Evolutionary conservation across 2,797 vertebrate genomes (phyloP), one percentile per base, ranked within the genome.

Genomic region (Melanotaenia nigrans): DNA sequence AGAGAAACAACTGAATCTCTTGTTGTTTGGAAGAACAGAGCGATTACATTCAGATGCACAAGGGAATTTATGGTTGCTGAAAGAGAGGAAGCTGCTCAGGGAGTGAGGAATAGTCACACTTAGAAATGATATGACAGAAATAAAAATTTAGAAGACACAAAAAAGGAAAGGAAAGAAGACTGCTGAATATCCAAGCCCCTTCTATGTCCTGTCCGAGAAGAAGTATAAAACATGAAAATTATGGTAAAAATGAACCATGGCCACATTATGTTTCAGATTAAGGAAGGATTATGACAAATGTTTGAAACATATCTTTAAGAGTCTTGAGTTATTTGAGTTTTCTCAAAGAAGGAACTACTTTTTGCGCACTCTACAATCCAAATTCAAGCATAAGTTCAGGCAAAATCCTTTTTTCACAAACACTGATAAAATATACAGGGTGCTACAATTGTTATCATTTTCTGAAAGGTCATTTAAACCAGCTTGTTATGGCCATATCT

Each of bases 11-110:
- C 33, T 3, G 24, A 2, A 49, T 76, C 62, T 81, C 76, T 11
- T 18, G 72, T 79, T 73, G 66, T 55, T 70, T 77, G 68, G 1
- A 58, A 47, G 61, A 71, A 65, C 20, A 65, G 65, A 60, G 72
- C 61, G 66, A 73, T 75, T 84, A 73, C 62, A 71, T 83, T 81
- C 61, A 63, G 65, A 59, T 7, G 13, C 85, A 71, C 3, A 0
- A 33, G 77, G 76, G 80, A 74, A 61, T 78, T 70, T 76, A 70
- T 6, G 33, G 73, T 63, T 42, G 47, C 58, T 45, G 66, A 64
- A 55, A 61, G 49, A 83, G 64, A 76, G 61, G 78, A 65, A 47
- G 75, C 60, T 58, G 79, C 76, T 71, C 16, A n/a, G 82, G 84
- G 79, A 84, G 24, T 1, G 0, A 76, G 85, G 71, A 75, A 66